Evolutionary conservation across 2,888 invertebrate genomes (phyloP).

Genomic region (Stenurella melanura): DNA sequence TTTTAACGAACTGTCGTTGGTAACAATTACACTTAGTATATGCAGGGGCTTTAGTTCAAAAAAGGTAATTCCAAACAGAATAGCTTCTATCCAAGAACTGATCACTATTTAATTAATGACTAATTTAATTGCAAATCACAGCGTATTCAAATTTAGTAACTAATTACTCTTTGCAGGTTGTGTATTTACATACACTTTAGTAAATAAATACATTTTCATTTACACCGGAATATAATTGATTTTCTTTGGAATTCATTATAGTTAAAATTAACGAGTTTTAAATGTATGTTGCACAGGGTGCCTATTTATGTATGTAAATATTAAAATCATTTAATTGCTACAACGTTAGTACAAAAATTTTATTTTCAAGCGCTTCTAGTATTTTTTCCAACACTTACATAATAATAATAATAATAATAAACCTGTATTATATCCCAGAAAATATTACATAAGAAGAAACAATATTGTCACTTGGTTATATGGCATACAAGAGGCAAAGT

Average conservation of each 20-base stretch:
- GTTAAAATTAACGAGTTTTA: not conserved
- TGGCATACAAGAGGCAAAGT: too few species aligned
- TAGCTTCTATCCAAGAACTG: not conserved
- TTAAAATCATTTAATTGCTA: too few species aligned
- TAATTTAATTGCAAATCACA: slow-evolving; percentile 1
- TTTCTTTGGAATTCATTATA: not conserved
- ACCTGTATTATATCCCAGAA: too few species aligned
- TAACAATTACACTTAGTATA: not conserved
- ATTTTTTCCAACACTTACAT: too few species aligned
- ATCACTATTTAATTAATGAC: not conserved
- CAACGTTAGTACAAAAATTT: too few species aligned
- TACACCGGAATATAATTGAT: not conserved
- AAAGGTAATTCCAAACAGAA: not conserved
- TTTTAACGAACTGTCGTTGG: too few species aligned
- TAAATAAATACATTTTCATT: slow-evolving; percentile 1
- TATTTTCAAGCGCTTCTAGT: too few species aligned
- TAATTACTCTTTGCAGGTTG: not conserved
- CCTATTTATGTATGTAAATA: not conserved
- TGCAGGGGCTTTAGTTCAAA: not conserved
- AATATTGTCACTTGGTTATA: too few species aligned
- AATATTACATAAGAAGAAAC: too few species aligned
- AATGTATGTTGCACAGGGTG: not conserved
- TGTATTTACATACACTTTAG: not conserved
- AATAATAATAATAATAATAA: too few species aligned
- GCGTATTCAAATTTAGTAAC: not conserved